Evolutionary conservation across 2,888 invertebrate genomes (phyloP).

Genomic region (Troides aeacus): DNA sequence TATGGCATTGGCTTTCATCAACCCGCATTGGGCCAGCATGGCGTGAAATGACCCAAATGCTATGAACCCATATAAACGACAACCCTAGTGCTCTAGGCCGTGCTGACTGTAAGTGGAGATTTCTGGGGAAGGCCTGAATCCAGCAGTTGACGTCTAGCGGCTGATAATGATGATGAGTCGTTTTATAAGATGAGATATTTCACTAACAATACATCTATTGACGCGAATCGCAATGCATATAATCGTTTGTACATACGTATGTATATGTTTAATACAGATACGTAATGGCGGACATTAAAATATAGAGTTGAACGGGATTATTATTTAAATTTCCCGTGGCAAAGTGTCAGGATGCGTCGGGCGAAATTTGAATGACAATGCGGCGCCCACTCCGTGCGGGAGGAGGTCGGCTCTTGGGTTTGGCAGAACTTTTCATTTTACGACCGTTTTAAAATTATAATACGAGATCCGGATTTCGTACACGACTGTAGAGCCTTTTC

Average conservation of each 20-base stretch:
- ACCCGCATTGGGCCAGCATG: too few relatives aligned
- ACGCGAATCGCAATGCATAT: too few relatives aligned
- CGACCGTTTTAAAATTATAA: conserved; percentile 25
- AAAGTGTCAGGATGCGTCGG: conserved; percentile 51
- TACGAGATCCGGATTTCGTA: conserved; percentile 14
- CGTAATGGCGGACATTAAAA: conserved; percentile 1
- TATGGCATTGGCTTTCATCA: too few relatives aligned
- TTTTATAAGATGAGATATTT: background rate
- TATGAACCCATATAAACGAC: too few relatives aligned
- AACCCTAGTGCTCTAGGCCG: too few relatives aligned
- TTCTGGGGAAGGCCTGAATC: too few relatives aligned
- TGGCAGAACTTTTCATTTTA: conserved; percentile 30
- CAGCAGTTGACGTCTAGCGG: too few relatives aligned
- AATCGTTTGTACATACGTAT: background rate
- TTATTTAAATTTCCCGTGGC: conserved; percentile 63
- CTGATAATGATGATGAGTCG: too few relatives aligned
- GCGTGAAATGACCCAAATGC: too few relatives aligned
- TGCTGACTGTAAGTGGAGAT: too few relatives aligned
- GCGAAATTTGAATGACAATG: conserved; percentile 69
- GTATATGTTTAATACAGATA: background rate
- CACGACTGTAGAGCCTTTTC: conserved; percentile 12
- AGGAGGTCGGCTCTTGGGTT: conserved; percentile 26
- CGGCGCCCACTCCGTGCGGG: conserved; percentile 24
- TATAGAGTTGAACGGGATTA: conserved; percentile 39
- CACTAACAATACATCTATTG: background rate